These are phyloP conservation scores for Cecropterus lyciades DNA, from an alignment of 1,140 invertebrate species.

Conservation along the genomic window DNA sequence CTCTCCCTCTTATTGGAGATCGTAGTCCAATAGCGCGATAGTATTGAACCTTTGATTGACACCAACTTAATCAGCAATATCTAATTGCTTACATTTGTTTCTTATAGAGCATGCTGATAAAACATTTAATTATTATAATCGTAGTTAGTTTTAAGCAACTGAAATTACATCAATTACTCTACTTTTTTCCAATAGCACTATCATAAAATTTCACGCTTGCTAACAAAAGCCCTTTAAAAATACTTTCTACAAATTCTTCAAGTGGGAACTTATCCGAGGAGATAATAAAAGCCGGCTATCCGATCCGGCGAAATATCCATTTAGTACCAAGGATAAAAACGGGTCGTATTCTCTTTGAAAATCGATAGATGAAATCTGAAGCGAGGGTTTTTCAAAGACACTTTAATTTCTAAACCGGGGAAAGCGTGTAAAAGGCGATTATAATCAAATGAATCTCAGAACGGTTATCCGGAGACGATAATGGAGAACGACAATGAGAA, in stretches of 20 bases:
- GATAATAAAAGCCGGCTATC: constrained; percentile 42
- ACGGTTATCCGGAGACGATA: constrained; percentile 28
- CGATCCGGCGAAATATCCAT: constrained; percentile 47
- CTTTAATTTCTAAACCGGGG: constrained; percentile 53
- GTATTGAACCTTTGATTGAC: too few species aligned
- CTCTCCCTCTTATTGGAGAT: too few species aligned
- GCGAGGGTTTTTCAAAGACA: constrained; percentile 46
- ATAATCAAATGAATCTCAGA: constrained; percentile 57
- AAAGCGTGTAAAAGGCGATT: constrained; percentile 55
- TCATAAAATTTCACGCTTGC: constrained; percentile 3
- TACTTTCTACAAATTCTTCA: constrained; percentile 5
- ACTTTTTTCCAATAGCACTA: not conserved
- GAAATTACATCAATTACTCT: too few species aligned
- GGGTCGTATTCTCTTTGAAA: constrained; percentile 52
- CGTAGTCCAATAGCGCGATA: too few species aligned
- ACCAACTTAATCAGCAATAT: too few species aligned
- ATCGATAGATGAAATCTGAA: constrained; percentile 43
- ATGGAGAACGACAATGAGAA: constrained; percentile 25
- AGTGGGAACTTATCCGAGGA: constrained; percentile 21
- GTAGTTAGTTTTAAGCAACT: too few species aligned
- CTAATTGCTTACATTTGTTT: too few species aligned
- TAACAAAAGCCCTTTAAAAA: not conserved
- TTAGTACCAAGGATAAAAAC: constrained; percentile 52
- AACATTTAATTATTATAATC: too few species aligned
- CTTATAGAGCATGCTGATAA: too few species aligned